Evolutionary conservation across 2,888 invertebrate genomes (phyloP).

Genomic region (Drosophila demipolita): DNA sequence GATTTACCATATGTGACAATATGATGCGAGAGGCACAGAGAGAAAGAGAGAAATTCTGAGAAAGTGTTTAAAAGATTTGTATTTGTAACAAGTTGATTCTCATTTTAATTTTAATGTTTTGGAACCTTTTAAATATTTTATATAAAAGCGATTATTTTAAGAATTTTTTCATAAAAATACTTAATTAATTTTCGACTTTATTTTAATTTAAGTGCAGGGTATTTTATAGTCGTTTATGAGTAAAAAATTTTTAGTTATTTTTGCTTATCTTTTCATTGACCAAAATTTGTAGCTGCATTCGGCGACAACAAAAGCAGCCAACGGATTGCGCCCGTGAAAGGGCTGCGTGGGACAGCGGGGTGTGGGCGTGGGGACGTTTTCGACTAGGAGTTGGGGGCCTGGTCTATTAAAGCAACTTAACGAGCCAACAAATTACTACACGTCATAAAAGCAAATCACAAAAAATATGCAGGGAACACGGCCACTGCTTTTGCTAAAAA

Average conservation of each 20-base stretch:
- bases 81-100: background rate
- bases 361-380: background rate
- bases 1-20: background rate
- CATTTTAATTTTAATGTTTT: background rate
- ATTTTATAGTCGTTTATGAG: background rate
- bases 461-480: constrained; percentile 44
- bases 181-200: background rate
- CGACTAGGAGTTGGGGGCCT: constrained; percentile 3
- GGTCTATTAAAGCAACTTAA: constrained; percentile 78
- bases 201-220: background rate
- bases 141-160: background rate
- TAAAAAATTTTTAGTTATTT: background rate
- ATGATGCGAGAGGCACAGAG: background rate
- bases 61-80: background rate
- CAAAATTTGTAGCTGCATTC: constrained; percentile 32
- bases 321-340: constrained; percentile 27
- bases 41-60: background rate
- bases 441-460: constrained; percentile 82
- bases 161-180: background rate
- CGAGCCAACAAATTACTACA: constrained; percentile 85
- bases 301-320: constrained; percentile 22
- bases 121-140: background rate
- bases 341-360: background rate
- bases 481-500: constrained; percentile 40
- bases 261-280: constrained; percentile 49